Percentiles rank a stretch among this genome's conserved stretches.
These are phyloP conservation scores for Nothobranchius furzeri DNA, from an alignment of 2,113 vertebrate species.

Conservation along the genomic window DNA sequence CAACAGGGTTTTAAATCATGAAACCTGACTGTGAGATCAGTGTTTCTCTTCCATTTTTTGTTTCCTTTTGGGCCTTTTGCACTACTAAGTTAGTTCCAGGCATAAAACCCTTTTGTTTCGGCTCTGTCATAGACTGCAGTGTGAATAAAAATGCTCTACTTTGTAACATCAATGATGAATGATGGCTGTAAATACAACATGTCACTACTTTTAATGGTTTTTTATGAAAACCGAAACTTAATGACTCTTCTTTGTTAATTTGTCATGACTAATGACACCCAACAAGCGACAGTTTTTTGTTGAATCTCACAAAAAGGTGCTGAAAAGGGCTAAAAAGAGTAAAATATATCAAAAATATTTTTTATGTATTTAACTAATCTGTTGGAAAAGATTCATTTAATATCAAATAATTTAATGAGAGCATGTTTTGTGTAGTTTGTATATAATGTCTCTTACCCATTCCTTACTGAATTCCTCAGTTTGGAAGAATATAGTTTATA, in stretches of 20 bases:
- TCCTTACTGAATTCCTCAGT: no score
- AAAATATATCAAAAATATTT: no score
- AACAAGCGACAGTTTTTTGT: no score
- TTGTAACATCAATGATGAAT: neutral
- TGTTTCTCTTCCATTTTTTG: neutral
- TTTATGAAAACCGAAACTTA: neutral
- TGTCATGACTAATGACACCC: neutral
- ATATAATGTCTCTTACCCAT: no score
- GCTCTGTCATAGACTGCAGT: neutral
- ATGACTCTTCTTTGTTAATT: neutral
- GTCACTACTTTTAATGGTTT: neutral
- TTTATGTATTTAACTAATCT: no score
- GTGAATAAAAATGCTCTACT: neutral
- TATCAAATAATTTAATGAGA: no score
- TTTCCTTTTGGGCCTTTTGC: neutral
- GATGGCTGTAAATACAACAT: neutral
- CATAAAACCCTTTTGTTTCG: neutral
- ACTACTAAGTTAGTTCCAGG: neutral
- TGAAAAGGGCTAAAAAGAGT: no score
- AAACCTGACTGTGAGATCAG: neutral
- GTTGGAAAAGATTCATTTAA: no score
- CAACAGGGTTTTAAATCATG: neutral
- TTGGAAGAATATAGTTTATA: no score
- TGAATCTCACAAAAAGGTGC: no score
- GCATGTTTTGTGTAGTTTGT: no score